Conservation (phyloP, 37 sponge, comb jelly and placozoan species). For the Axinella damicornis region DNA sequence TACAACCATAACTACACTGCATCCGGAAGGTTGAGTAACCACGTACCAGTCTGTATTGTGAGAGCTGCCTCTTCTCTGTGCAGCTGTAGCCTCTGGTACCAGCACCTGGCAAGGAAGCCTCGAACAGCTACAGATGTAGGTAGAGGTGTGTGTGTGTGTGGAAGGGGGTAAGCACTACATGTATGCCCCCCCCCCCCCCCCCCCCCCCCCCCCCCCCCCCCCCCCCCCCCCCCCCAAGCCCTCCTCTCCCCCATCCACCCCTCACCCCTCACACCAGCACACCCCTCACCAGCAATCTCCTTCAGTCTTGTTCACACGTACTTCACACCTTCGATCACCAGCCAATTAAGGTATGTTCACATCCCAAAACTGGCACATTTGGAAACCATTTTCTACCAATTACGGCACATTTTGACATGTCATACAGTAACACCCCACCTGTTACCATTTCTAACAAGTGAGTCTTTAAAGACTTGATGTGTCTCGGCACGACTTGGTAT, state of each 20-base stretch:
- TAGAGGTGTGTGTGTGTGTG: neutral
- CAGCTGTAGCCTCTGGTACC: conserved; percentile 3
- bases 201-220: neutral
- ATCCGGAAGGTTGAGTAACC: too few relatives aligned
- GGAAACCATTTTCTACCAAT: conserved; percentile 33
- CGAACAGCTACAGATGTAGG: conserved; percentile 17
- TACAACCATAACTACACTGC: too few relatives aligned
- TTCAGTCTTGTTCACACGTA: neutral
- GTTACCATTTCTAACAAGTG: too few relatives aligned
- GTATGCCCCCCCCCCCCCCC: too few relatives aligned
- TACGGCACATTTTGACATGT: too few relatives aligned
- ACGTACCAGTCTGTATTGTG: conserved; percentile 48
- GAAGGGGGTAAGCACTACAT: too few relatives aligned
- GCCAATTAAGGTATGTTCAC: conserved; percentile 36
- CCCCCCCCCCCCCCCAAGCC: neutral
- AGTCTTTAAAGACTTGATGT: too few relatives aligned
- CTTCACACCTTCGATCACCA: conserved; percentile 23
- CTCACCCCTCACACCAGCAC: too few relatives aligned
- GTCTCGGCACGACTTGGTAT: too few relatives aligned
- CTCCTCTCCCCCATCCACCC: conserved; percentile 58
- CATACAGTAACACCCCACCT: too few relatives aligned
- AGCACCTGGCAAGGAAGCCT: conserved; percentile 33
- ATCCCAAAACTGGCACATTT: conserved; percentile 17
- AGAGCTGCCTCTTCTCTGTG: conserved; percentile 37
- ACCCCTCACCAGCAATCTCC: neutral